Percentiles rank a stretch among this genome's conserved stretches.
Conservation (phyloP, 2,113 vertebrate genomes). For the Dromas ardeola region DNA sequence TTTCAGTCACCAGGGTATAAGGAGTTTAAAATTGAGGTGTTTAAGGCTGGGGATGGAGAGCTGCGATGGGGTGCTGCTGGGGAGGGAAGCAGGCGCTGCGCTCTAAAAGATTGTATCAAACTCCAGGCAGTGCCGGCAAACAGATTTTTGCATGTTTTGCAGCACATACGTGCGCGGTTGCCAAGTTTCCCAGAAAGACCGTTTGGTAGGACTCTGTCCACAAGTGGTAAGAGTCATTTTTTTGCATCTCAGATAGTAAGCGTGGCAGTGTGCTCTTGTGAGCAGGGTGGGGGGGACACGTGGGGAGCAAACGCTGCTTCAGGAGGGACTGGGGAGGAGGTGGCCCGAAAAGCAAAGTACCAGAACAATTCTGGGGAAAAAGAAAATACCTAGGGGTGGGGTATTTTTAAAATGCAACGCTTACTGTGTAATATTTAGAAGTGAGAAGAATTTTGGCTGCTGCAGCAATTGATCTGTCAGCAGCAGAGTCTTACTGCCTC, state of each 20-base stretch:
- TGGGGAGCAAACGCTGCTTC: neutral
- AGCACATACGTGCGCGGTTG: neutral
- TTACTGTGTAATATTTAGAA: neutral
- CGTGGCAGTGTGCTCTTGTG: neutral
- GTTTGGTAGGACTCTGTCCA: neutral
- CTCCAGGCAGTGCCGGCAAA: neutral
- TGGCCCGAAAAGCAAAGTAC: neutral
- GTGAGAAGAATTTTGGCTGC: neutral
- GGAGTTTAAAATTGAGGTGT: neutral
- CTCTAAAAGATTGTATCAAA: neutral
- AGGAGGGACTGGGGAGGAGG: neutral
- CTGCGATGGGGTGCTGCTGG: neutral
- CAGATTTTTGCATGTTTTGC: neutral
- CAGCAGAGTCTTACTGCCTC: neutral
- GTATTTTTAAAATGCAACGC: neutral
- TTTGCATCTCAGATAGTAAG: neutral
- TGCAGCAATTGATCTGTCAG: neutral
- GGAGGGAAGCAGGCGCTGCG: neutral
- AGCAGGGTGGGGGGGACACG: neutral
- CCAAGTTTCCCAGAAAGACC: neutral
- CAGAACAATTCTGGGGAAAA: neutral
- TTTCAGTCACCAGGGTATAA: neutral
- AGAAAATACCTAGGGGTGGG: neutral
- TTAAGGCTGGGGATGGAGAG: neutral
- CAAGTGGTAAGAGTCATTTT: neutral